Evolutionary conservation across 2,888 invertebrate genomes (phyloP).

Genomic region (Branchinecta sandiegonensis): DNA sequence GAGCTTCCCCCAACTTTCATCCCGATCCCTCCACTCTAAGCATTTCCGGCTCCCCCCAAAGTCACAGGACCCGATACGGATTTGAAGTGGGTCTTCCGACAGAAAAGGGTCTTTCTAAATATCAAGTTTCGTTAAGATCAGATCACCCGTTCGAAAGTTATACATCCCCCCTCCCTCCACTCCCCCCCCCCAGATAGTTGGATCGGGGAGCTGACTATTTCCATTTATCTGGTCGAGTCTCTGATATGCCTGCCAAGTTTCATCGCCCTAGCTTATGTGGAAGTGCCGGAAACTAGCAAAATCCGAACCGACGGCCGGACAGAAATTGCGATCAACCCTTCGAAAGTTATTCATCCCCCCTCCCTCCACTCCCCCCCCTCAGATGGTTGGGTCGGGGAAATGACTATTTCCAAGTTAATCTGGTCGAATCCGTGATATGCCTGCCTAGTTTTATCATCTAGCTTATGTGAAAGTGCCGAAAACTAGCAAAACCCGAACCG

Average conservation of each 20-base stretch:
- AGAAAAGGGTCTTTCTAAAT: background rate
- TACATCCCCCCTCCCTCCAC: background rate
- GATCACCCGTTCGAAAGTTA: background rate
- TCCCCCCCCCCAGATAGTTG: background rate
- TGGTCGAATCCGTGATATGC: too few species aligned
- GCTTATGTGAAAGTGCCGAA: too few species aligned
- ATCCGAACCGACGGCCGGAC: too few species aligned
- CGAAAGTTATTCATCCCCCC: too few species aligned
- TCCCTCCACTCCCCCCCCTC: too few species aligned
- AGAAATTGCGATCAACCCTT: too few species aligned
- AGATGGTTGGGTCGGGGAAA: too few species aligned
- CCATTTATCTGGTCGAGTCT: background rate
- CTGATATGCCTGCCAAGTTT: background rate
- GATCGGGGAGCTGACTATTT: background rate
- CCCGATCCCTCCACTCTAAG: slow-evolving; percentile 1
- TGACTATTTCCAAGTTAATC: too few species aligned
- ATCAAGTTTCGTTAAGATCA: background rate
- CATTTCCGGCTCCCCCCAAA: background rate
- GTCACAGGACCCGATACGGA: background rate
- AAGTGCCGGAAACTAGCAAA: too few species aligned
- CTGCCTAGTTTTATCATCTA: too few species aligned
- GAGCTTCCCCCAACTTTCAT: background rate
- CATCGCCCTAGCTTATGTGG: background rate
- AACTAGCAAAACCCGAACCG: too few species aligned
- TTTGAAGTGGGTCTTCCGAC: background rate